Evolutionary conservation across 2,797 vertebrate genomes (phyloP).

Genomic region (Enteromius argenteus): DNA sequence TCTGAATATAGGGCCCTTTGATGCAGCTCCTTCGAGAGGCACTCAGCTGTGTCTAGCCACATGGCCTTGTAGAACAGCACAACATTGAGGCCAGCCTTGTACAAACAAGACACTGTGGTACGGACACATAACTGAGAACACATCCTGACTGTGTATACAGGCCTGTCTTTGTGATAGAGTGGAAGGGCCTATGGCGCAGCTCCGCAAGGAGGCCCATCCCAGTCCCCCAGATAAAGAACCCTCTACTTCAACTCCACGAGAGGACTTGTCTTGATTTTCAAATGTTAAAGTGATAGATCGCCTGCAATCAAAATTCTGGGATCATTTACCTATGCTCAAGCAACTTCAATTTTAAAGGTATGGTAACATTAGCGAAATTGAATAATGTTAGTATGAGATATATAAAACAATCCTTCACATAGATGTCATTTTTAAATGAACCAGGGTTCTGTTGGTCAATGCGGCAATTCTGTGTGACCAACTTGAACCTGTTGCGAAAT

Average conservation of each 20-base stretch:
- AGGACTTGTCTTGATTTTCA: background rate
- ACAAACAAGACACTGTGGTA: constrained; percentile 49
- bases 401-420: background rate
- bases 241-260: background rate
- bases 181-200: constrained; percentile 16
- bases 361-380: background rate
- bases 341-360: background rate
- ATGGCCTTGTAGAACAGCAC: constrained; percentile 50
- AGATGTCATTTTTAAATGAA: background rate
- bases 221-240: background rate
- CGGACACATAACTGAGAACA: constrained; percentile 31
- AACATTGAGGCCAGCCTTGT: constrained; percentile 46
- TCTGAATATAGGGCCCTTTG: constrained; percentile 37
- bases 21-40: constrained; percentile 45
- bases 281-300: constrained; percentile 2
- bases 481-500: background rate
- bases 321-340: background rate
- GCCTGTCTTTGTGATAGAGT: constrained; percentile 39
- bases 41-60: constrained; percentile 49
- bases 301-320: background rate
- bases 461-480: background rate
- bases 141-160: constrained; percentile 37
- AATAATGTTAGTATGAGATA: background rate
- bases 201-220: constrained; percentile 23
- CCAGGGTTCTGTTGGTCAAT: background rate